phyloP scores from a whole-genome alignment of 2,113 vertebrate genomes.

The Myxocyprinus asiaticus region DNA sequence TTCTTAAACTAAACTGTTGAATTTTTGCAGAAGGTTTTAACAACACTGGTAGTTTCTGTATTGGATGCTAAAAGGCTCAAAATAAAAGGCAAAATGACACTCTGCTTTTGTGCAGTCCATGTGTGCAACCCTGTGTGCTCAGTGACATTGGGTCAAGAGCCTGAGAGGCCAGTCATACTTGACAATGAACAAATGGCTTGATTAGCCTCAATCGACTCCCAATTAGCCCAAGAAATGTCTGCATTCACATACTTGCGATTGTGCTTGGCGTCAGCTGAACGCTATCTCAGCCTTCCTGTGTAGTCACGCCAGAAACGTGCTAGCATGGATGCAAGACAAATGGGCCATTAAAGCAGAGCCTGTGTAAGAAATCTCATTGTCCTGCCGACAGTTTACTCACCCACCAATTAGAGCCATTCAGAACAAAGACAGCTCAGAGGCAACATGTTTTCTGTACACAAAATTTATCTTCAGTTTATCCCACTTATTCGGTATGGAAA shows the following conservation, averaged over 20 bases:
- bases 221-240: constrained; percentile 44
- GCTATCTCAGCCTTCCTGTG: constrained; percentile 68
- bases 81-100: too few species aligned
- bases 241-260: constrained; percentile 60
- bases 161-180: constrained; percentile 20
- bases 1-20: neutral
- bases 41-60: too few species aligned
- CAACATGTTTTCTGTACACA: constrained; percentile 53
- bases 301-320: constrained; percentile 74
- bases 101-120: too few species aligned
- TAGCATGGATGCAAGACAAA: constrained; percentile 66
- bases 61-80: neutral
- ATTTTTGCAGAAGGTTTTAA: neutral
- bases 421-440: constrained; percentile 62
- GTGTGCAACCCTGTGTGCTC: too few species aligned
- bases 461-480: constrained; percentile 64
- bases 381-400: constrained; percentile 68
- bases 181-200: constrained; percentile 15
- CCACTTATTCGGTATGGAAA: constrained; percentile 17
- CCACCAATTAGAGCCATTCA: constrained; percentile 62
- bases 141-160: constrained; percentile 19
- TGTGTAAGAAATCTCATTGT: constrained; percentile 65
- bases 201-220: constrained; percentile 32
- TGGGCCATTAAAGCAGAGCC: constrained; percentile 66
- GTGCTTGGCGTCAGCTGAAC: constrained; percentile 69